These are phyloP conservation scores for Antedon mediterranea DNA, from an alignment of 53 echinoderm and acorn worm species.

Conservation along the genomic window DNA sequence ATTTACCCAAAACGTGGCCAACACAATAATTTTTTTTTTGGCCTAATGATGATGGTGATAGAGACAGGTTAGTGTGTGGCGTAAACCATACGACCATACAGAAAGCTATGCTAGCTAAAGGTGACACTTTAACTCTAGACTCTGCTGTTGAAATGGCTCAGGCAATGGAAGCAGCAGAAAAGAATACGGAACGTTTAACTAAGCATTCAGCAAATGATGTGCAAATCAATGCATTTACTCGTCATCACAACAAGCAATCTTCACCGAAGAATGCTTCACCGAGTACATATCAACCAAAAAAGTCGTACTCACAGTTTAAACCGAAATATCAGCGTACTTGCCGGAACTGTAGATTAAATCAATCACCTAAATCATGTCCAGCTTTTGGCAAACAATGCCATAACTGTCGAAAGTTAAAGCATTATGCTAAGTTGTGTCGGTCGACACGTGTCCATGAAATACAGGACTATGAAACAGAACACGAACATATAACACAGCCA, in stretches of 20 bases:
- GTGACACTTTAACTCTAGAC: background rate
- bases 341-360: background rate
- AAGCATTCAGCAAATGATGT: background rate
- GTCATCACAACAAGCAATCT: too few species aligned
- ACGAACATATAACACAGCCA: background rate
- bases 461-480: background rate
- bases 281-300: too few species aligned
- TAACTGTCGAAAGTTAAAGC: slow-evolving; percentile 4
- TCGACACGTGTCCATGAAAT: background rate
- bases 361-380: background rate
- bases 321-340: too few species aligned
- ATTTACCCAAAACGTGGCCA: too few species aligned
- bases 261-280: too few species aligned
- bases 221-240: background rate
- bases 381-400: slow-evolving; percentile 15
- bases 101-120: slow-evolving; percentile 7
- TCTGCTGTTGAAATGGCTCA: background rate
- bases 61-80: slow-evolving; percentile 21
- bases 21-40: too few species aligned
- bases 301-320: too few species aligned
- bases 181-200: background rate
- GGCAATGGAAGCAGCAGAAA: background rate
- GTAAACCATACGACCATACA: slow-evolving; percentile 6
- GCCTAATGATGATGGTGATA: too few species aligned
- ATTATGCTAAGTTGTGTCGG: slow-evolving; percentile 1